Evolutionary conservation across 2,797 vertebrate species (phyloP).

Genomic region (Meda fulgida): DNA sequence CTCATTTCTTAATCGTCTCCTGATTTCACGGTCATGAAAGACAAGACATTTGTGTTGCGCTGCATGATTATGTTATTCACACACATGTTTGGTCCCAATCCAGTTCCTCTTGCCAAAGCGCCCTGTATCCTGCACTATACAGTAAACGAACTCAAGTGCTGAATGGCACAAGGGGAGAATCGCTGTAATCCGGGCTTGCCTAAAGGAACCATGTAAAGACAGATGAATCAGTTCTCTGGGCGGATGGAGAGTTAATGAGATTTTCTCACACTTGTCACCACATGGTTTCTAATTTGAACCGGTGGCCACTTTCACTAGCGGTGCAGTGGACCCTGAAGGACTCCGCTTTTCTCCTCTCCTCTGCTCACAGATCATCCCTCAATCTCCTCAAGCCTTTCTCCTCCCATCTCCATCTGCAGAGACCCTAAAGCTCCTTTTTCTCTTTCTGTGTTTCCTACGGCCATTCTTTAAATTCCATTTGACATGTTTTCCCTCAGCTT

Average conservation of each 20-base stretch:
- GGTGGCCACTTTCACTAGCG: constrained; percentile 47
- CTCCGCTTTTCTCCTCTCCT: constrained; percentile 44
- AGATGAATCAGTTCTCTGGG: constrained; percentile 51
- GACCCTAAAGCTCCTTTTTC: neutral
- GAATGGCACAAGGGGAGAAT: neutral
- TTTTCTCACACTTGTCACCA: constrained; percentile 53
- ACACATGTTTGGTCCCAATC: constrained; percentile 31
- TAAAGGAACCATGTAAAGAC: constrained; percentile 44
- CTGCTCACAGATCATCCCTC: constrained; percentile 37
- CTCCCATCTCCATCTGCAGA: constrained; percentile 36
- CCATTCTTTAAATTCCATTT: neutral
- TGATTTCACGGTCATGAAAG: constrained; percentile 54
- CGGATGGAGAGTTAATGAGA: constrained; percentile 55
- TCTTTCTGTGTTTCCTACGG: neutral
- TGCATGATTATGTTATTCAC: constrained; percentile 15
- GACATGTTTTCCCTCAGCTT: neutral
- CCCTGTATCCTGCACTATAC: neutral
- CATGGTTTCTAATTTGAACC: constrained; percentile 52
- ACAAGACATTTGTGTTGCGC: constrained; percentile 30
- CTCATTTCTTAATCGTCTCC: constrained; percentile 49
- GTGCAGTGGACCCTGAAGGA: constrained; percentile 56
- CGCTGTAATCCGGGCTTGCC: constrained; percentile 26
- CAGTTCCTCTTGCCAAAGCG: neutral
- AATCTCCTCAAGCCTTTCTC: constrained; percentile 29
- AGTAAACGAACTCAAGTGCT: neutral